phyloP scores from a whole-genome alignment of 1,140 invertebrate genomes.

The Paracyclopina nana region DNA sequence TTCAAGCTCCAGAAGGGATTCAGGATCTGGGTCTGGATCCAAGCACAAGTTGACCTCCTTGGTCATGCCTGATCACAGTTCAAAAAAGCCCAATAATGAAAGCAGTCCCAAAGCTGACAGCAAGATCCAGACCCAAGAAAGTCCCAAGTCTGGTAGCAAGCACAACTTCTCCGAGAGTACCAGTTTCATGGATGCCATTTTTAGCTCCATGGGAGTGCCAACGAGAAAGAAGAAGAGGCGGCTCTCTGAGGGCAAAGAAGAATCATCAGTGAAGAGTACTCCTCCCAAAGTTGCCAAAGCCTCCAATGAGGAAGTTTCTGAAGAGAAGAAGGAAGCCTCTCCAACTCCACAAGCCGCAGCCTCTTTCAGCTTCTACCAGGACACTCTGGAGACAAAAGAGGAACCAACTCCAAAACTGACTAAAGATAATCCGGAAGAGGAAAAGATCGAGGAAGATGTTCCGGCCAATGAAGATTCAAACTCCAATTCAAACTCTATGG shows the following conservation, averaged over 20 bases:
- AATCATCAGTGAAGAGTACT: too few relatives aligned
- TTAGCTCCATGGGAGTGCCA: conserved; percentile 2
- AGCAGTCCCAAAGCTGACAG: background rate
- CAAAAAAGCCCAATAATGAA: background rate
- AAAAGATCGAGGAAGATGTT: background rate
- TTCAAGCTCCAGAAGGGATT: background rate
- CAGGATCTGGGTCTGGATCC: background rate
- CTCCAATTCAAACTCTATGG: too few relatives aligned
- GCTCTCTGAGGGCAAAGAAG: conserved; percentile 1
- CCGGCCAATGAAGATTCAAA: background rate
- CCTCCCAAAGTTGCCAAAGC: background rate
- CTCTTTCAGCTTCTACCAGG: conserved; percentile 13
- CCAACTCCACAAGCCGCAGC: background rate
- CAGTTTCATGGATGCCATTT: conserved; percentile 12
- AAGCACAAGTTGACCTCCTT: background rate
- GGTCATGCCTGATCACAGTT: background rate
- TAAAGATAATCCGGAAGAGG: background rate
- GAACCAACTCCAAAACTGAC: too few relatives aligned
- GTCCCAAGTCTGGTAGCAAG: background rate
- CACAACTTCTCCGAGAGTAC: conserved; percentile 11
- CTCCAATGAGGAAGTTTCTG: background rate
- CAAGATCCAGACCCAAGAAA: too few relatives aligned
- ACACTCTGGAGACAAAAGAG: conserved; percentile 9
- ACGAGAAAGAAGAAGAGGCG: conserved; percentile 1
- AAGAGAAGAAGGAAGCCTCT: background rate